phyloP scores from a whole-genome alignment of 2,113 vertebrate genomes.

The Himantopus leucocephalus region DNA sequence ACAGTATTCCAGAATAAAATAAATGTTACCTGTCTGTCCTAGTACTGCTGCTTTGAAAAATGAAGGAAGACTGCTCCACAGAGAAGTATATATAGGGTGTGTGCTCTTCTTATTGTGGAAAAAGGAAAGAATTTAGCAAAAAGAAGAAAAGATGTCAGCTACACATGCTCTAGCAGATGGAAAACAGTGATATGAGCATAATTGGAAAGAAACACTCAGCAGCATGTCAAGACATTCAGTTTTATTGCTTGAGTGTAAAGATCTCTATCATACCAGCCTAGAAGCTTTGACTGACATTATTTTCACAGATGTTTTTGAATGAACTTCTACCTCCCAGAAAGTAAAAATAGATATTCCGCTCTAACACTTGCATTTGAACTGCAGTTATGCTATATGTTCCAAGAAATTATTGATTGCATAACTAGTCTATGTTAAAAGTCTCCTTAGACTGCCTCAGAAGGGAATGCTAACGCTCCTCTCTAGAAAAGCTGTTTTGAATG shows the following conservation, averaged over 20 bases:
- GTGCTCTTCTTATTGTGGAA: background rate
- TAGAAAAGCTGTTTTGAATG: background rate
- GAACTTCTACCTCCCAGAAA: background rate
- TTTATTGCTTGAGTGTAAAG: background rate
- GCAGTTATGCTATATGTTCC: background rate
- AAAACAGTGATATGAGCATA: background rate
- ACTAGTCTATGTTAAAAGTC: background rate
- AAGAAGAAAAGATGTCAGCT: background rate
- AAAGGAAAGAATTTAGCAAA: background rate
- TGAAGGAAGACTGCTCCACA: background rate
- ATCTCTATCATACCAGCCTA: background rate
- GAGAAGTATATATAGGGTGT: background rate
- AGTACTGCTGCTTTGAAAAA: background rate
- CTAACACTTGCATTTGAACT: background rate
- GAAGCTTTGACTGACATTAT: background rate
- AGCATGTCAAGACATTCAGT: background rate
- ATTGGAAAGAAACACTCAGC: background rate
- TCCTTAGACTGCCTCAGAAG: background rate
- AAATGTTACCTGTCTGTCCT: fast-evolving
- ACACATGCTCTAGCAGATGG: background rate
- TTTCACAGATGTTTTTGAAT: background rate
- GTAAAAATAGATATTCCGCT: background rate
- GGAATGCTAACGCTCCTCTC: background rate
- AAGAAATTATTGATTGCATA: background rate
- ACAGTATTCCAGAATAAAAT: background rate